These are phyloP conservation scores for Globodera rostochiensis DNA, from an alignment of 1,140 invertebrate species.

Conservation along the genomic window DNA sequence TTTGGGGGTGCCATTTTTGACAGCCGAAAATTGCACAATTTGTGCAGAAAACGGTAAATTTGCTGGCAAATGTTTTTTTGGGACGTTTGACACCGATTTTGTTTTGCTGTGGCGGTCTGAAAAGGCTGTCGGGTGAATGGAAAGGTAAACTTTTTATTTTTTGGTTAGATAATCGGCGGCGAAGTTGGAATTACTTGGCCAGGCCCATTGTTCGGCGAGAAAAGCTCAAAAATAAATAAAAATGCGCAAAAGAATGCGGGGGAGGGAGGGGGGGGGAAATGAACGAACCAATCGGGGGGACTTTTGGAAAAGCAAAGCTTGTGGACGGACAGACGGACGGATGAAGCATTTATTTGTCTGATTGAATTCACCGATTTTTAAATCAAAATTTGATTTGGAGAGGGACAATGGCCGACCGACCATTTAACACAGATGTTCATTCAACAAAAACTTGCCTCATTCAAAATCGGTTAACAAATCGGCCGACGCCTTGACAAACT, in stretches of 20 bases:
- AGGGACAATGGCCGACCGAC: no score
- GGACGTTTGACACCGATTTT: not conserved
- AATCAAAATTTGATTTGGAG: not conserved
- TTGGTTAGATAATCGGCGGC: not conserved
- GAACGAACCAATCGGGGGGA: no score
- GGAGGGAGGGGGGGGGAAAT: no score
- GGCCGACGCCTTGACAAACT: no score
- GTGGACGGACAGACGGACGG: not conserved
- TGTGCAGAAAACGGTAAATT: not conserved
- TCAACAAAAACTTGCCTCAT: no score
- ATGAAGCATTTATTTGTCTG: no score
- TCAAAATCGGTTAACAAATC: no score
- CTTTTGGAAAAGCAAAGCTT: not conserved
- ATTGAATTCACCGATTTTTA: no score
- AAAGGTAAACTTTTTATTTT: not conserved
- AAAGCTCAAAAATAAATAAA: conserved; percentile 5
- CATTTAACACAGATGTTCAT: no score
- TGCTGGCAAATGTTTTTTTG: not conserved
- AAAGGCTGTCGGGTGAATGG: not conserved
- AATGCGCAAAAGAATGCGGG: conserved; percentile 1
- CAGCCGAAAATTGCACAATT: not conserved
- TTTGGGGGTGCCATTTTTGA: not conserved
- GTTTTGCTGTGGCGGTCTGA: not conserved
- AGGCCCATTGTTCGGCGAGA: not conserved
- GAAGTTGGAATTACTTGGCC: not conserved